These are phyloP conservation scores for Mystacides longicornis DNA, from an alignment of 2,888 invertebrate species.

Conservation along the genomic window DNA sequence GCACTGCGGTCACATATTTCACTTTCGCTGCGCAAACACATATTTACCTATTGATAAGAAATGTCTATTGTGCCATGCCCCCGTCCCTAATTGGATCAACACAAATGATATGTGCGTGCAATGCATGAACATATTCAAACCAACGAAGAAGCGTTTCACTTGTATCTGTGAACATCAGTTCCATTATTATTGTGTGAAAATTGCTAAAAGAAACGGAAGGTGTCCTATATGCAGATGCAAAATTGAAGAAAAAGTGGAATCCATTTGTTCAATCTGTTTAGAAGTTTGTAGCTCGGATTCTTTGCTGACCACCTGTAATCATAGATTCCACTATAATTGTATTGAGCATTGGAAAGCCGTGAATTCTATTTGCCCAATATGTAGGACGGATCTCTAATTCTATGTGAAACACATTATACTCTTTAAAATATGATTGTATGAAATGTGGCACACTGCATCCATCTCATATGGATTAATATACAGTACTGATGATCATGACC, in stretches of 20 bases:
- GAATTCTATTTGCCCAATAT: slow-evolving; percentile 7
- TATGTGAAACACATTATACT: too few relatives aligned
- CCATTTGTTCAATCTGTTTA: slow-evolving; percentile 6
- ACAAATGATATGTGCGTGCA: background rate
- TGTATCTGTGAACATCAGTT: background rate
- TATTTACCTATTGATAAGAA: background rate
- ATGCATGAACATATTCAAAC: background rate
- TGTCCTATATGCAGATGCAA: background rate
- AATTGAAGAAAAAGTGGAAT: background rate
- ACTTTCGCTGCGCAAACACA: background rate
- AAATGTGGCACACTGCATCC: too few relatives aligned
- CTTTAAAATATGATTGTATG: too few relatives aligned
- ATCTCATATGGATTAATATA: too few relatives aligned
- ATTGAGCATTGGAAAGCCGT: background rate
- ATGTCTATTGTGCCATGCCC: background rate
- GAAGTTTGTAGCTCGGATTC: background rate
- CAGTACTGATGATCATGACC: too few relatives aligned
- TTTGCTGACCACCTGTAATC: background rate
- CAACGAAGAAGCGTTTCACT: background rate
- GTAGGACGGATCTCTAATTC: background rate
- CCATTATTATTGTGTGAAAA: background rate
- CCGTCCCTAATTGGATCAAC: background rate
- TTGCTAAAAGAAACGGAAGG: background rate
- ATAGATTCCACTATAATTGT: slow-evolving; percentile 5
- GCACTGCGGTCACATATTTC: background rate